Evolutionary conservation across 1,140 invertebrate species (phyloP).

Genomic region (Dendroctonus valens): DNA sequence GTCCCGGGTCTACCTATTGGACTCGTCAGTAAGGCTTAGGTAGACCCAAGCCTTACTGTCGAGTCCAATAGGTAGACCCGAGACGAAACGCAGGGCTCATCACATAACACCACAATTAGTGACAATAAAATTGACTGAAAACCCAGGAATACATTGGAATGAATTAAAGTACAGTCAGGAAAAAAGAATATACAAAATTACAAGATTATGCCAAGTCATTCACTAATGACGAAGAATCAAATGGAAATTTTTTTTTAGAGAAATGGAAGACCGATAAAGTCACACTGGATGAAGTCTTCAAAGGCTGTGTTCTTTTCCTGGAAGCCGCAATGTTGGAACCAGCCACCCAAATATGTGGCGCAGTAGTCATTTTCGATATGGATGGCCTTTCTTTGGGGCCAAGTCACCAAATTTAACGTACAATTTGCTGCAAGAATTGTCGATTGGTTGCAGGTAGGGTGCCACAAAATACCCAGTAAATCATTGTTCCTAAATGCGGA

Average conservation of each 20-base stretch:
- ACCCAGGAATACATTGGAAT: too few species aligned
- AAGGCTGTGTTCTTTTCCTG: conserved; percentile 75
- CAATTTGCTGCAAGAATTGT: conserved; percentile 79
- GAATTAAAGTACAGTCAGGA: too few species aligned
- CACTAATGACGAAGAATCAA: too few species aligned
- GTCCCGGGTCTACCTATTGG: too few species aligned
- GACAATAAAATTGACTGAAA: too few species aligned
- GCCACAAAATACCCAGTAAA: background rate
- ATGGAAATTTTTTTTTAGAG: conserved; percentile 54
- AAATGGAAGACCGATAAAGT: conserved; percentile 83
- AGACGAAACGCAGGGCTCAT: too few species aligned
- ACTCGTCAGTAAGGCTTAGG: too few species aligned
- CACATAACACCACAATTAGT: too few species aligned
- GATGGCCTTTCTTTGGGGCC: conserved; percentile 74
- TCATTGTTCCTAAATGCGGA: background rate
- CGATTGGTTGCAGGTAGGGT: conserved; percentile 68
- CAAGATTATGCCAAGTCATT: too few species aligned
- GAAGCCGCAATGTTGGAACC: conserved; percentile 80
- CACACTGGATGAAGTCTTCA: conserved; percentile 75
- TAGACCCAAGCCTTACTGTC: too few species aligned
- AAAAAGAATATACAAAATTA: too few species aligned
- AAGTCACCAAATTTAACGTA: conserved; percentile 80
- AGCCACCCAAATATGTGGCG: conserved; percentile 71
- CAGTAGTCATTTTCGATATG: conserved; percentile 80
- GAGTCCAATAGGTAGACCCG: too few species aligned